A percentile compares a stretch with the other conserved stretches of the same genome.
phyloP scores from a whole-genome alignment of 2,797 vertebrate species.

The Poliocrania exsul region DNA sequence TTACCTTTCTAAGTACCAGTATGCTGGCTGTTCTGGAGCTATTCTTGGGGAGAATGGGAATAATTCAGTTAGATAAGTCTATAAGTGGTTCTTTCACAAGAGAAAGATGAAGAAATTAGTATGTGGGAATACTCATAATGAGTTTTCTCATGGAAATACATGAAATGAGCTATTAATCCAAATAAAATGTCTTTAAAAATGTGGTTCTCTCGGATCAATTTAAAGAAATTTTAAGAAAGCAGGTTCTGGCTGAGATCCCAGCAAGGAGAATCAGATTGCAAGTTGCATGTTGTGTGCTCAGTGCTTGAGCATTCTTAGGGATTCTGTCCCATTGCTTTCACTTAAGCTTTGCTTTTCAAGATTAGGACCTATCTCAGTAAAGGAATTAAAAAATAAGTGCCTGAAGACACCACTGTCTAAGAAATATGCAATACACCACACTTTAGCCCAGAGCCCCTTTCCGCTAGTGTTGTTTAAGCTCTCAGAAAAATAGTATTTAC shows the following conservation, averaged over 20 bases:
- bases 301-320: background rate
- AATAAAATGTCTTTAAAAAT: background rate
- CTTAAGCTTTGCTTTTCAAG: background rate
- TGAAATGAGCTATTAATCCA: background rate
- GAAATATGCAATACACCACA: background rate
- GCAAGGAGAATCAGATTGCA: background rate
- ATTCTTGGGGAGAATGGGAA: background rate
- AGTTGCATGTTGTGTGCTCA: background rate
- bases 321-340: background rate
- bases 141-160: background rate
- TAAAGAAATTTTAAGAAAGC: background rate
- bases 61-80: background rate
- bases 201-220: background rate
- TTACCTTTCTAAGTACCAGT: background rate
- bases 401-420: constrained; percentile 5
- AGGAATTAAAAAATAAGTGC: constrained; percentile 2
- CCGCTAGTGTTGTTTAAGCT: constrained; percentile 1
- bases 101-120: background rate
- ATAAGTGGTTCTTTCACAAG: background rate
- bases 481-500: constrained; percentile 1
- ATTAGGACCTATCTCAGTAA: background rate
- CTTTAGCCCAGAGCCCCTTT: background rate
- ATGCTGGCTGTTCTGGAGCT: background rate
- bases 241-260: background rate
- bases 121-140: background rate